These are phyloP conservation scores for Diachrysia chrysitis DNA, from an alignment of 2,888 invertebrate genomes.

Conservation along the genomic window DNA sequence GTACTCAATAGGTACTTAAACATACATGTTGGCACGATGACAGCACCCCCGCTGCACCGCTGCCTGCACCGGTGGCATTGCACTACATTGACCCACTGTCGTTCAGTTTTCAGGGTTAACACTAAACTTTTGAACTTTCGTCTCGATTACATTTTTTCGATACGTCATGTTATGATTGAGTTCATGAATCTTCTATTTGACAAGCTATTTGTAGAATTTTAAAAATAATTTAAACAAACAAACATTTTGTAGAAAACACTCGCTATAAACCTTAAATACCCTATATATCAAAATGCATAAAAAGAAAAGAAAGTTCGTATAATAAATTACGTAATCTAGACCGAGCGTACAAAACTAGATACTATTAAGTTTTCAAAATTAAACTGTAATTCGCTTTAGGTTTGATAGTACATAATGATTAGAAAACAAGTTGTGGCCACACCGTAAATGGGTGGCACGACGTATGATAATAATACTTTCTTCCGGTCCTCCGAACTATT, in stretches of 20 bases:
- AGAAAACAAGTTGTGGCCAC: slow-evolving; percentile 53
- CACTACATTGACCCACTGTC: slow-evolving; percentile 39
- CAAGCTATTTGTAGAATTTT: no score
- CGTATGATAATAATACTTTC: slow-evolving; percentile 65
- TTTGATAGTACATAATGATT: slow-evolving; percentile 25
- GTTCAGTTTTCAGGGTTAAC: background rate
- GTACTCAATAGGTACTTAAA: slow-evolving; percentile 75
- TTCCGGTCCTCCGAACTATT: slow-evolving; percentile 69
- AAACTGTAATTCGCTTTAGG: slow-evolving; percentile 22
- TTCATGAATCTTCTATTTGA: background rate
- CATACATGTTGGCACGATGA: slow-evolving; percentile 62
- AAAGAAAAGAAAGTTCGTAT: slow-evolving; percentile 23
- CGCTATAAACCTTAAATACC: background rate
- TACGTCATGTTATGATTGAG: background rate
- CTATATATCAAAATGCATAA: background rate
- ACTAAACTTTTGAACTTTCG: background rate
- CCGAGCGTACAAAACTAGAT: slow-evolving; percentile 18
- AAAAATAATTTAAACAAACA: no score
- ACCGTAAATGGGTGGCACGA: slow-evolving; percentile 58
- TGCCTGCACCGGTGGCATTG: slow-evolving; percentile 23
- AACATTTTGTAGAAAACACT: background rate
- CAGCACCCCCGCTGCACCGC: slow-evolving; percentile 28
- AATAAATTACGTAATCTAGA: slow-evolving; percentile 27
- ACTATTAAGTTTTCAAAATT: slow-evolving; percentile 26
- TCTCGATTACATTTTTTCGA: background rate